Conservation (phyloP, 2,888 invertebrate species). For the Melieria crassipennis region DNA sequence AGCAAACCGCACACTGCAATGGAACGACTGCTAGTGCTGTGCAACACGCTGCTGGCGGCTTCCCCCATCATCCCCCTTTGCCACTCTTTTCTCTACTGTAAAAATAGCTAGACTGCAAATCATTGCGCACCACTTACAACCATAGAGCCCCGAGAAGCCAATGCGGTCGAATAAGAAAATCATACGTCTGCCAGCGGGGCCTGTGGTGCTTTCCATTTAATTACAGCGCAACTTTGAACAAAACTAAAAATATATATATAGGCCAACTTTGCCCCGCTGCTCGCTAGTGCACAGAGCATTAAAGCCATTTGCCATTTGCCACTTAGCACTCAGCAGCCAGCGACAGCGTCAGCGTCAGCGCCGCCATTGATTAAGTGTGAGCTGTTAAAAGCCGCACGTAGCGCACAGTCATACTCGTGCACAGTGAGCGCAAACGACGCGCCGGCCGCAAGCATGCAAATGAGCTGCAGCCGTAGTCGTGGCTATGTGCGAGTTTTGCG, state of each 20-base stretch:
- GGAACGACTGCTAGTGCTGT: too few relatives aligned
- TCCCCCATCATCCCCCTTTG: too few relatives aligned
- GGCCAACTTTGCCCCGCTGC: background rate
- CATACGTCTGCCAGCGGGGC: background rate
- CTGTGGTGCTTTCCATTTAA: background rate
- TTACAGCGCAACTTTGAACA: background rate
- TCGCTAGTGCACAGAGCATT: background rate
- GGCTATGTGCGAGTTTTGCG: background rate
- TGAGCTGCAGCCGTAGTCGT: slow-evolving; percentile 42
- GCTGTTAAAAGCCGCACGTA: background rate
- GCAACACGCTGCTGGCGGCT: too few relatives aligned
- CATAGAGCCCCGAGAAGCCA: background rate
- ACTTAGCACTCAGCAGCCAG: background rate
- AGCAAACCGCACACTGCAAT: too few relatives aligned
- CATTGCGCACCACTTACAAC: background rate
- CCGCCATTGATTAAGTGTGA: background rate
- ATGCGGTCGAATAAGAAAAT: background rate
- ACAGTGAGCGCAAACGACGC: background rate
- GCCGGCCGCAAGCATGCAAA: slow-evolving; percentile 48
- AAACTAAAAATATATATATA: background rate
- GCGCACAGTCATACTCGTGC: background rate
- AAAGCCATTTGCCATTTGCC: background rate
- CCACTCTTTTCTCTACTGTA: too few relatives aligned
- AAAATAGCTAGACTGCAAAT: too few relatives aligned
- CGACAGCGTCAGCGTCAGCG: background rate